phyloP scores from a whole-genome alignment of 2,888 invertebrate species.

The Rosalia funebris region DNA sequence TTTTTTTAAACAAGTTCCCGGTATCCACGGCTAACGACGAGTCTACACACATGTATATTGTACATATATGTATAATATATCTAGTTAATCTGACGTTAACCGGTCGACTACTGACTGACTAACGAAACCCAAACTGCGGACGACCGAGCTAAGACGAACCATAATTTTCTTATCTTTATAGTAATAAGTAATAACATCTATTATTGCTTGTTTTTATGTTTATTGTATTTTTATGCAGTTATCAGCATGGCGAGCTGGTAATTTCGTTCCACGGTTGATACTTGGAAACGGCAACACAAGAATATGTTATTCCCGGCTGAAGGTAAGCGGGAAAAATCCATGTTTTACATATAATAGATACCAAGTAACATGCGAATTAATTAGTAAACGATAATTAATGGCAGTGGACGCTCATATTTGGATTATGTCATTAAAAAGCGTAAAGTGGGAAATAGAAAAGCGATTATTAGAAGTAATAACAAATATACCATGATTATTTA shows the following conservation, averaged over 20 bases:
- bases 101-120: constrained; percentile 9
- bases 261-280: neutral
- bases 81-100: neutral
- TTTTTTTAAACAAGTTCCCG: no score
- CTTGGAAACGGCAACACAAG: neutral
- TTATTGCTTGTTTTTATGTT: constrained; percentile 5
- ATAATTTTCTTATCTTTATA: constrained; percentile 9
- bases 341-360: no score
- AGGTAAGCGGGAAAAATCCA: neutral
- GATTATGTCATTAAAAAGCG: no score
- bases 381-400: no score
- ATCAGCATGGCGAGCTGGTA: neutral
- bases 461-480: no score
- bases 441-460: no score
- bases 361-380: no score
- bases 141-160: constrained; percentile 10
- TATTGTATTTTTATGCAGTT: constrained; percentile 4
- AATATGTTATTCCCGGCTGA: constrained; percentile 13
- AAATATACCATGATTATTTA: no score
- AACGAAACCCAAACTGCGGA: no score
- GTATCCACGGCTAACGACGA: no score
- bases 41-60: no score
- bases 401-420: no score
- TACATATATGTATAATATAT: neutral
- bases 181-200: neutral